These are phyloP conservation scores for Dicaeum eximium DNA, from an alignment of 2,113 vertebrate genomes.

Conservation along the genomic window DNA sequence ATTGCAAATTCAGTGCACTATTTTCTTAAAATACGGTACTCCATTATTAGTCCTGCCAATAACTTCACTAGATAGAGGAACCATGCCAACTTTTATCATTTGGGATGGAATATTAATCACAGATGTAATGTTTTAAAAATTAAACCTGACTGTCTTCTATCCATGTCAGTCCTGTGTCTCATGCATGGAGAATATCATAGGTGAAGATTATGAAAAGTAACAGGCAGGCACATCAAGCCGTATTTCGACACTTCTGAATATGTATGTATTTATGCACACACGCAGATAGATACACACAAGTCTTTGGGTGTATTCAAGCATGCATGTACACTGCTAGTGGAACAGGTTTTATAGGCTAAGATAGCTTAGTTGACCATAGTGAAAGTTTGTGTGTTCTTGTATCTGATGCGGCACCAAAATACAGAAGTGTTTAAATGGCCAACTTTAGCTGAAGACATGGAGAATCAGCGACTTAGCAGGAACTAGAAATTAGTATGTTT, in stretches of 20 bases:
- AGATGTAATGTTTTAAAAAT: neutral
- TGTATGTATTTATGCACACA: neutral
- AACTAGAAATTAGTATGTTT: neutral
- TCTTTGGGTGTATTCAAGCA: neutral
- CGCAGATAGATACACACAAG: rapidly evolving
- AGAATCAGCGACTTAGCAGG: neutral
- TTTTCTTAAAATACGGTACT: neutral
- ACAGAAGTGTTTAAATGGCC: neutral
- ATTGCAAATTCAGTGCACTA: neutral
- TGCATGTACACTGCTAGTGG: neutral
- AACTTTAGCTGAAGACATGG: neutral
- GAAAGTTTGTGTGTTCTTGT: neutral
- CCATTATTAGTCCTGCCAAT: neutral
- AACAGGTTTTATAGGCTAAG: slow-evolving; percentile 48
- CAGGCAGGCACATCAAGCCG: neutral
- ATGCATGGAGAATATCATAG: neutral
- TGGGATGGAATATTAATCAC: neutral
- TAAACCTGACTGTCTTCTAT: neutral
- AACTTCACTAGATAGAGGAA: neutral
- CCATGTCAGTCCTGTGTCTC: neutral
- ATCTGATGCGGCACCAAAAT: neutral
- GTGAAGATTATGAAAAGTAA: neutral
- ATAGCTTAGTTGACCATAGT: neutral
- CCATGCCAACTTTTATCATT: neutral
- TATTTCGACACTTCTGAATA: neutral